These are phyloP conservation scores for Acipenser oxyrinchus DNA, from an alignment of 2,797 vertebrate species.

Conservation along the genomic window DNA sequence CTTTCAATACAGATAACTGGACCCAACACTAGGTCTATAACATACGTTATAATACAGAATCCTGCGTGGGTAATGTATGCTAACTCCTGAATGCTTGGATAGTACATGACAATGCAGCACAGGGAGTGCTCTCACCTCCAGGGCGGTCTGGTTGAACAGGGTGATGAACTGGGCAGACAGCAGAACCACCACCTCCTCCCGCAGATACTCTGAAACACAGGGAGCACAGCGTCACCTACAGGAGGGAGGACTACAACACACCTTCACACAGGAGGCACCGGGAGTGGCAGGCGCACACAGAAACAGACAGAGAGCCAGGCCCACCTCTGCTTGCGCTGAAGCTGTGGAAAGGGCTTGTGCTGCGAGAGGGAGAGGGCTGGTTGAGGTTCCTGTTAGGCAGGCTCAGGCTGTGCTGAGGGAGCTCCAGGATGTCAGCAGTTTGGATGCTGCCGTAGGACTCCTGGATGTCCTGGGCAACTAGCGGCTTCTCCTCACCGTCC, in stretches of 20 bases:
- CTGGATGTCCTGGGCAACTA: slow-evolving; percentile 46
- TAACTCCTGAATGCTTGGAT: no score
- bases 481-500: slow-evolving; percentile 32
- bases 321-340: slow-evolving; percentile 51
- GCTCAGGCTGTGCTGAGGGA: slow-evolving; percentile 11
- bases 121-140: slow-evolving; percentile 57
- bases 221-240: no score
- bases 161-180: slow-evolving; percentile 74
- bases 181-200: slow-evolving; percentile 71
- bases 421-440: slow-evolving; percentile 7
- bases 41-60: not conserved
- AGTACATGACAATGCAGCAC: not conserved
- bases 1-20: no score
- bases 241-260: not conserved
- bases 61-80: no score
- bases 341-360: slow-evolving; percentile 32
- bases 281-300: not conserved
- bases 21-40: no score
- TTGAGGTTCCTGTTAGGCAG: slow-evolving; percentile 22
- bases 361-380: slow-evolving; percentile 23
- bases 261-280: not conserved
- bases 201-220: slow-evolving; percentile 58
- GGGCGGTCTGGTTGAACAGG: slow-evolving; percentile 73
- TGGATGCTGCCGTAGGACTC: slow-evolving; percentile 52
- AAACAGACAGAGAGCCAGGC: slow-evolving; percentile 7